A percentile compares a stretch with the other conserved stretches of the same genome.
These are phyloP conservation scores for Drosophila pseudotakahashii DNA, from an alignment of 2,888 invertebrate species.

Conservation along the genomic window DNA sequence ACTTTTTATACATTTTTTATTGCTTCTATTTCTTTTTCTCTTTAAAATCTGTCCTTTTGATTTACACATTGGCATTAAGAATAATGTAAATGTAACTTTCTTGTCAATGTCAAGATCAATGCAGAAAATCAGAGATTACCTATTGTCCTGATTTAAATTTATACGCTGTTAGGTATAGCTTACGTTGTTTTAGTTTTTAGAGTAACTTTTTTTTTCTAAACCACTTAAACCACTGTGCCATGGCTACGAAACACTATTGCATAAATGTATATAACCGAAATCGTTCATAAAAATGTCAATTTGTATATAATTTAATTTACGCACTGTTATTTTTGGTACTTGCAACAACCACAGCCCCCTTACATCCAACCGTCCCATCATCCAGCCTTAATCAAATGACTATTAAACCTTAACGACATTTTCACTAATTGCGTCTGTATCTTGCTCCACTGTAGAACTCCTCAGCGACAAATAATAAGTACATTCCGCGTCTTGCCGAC, in stretches of 20 bases:
- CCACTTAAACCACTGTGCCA: conserved; percentile 12
- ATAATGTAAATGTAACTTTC: too few species aligned
- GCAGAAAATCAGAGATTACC: too few species aligned
- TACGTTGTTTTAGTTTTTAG: not conserved
- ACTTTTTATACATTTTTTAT: too few species aligned
- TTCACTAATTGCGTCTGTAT: not conserved
- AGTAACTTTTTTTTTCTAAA: not conserved
- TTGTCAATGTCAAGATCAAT: too few species aligned
- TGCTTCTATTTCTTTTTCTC: too few species aligned
- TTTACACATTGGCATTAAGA: too few species aligned
- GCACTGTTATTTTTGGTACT: conserved; percentile 80
- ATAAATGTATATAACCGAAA: conserved; percentile 19
- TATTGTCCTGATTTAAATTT: too few species aligned
- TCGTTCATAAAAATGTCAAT: conserved; percentile 13
- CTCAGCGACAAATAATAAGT: conserved; percentile 85
- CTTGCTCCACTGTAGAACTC: conserved; percentile 79
- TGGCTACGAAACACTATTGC: not conserved
- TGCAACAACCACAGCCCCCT: conserved; percentile 48
- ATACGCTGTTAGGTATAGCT: too few species aligned
- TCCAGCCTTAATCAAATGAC: not conserved
- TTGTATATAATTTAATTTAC: conserved; percentile 68
- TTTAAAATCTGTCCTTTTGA: too few species aligned
- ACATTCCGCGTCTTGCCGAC: conserved; percentile 86
- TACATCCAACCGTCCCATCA: conserved; percentile 19
- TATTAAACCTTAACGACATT: not conserved